Percentiles rank a stretch among this genome's conserved stretches.
Evolutionary conservation across 2,888 invertebrate genomes (phyloP).

Genomic region (Tenthredo livida): DNA sequence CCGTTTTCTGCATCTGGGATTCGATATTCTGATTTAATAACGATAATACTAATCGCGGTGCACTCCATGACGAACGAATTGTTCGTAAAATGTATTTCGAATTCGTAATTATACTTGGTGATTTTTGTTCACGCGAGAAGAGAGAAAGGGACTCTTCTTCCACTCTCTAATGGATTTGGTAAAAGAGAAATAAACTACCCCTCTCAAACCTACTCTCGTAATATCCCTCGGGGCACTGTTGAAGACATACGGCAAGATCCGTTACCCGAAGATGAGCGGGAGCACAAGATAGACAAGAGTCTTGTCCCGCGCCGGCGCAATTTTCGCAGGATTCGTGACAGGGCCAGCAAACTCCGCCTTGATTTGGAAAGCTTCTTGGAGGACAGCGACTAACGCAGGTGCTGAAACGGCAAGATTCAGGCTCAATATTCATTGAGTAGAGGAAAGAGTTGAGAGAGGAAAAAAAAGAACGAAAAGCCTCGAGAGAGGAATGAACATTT

Average conservation of each 20-base stretch:
- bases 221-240: constrained; percentile 94
- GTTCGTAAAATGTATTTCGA: background rate
- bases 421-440: constrained; percentile 11
- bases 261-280: constrained; percentile 91
- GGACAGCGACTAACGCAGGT: constrained; percentile 92
- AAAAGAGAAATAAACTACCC: background rate
- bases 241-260: constrained; percentile 92
- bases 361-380: constrained; percentile 90
- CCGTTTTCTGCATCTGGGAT: constrained; percentile 84
- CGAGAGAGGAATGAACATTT: background rate
- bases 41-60: constrained; percentile 33
- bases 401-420: constrained; percentile 78
- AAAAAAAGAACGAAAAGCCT: background rate
- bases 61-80: background rate
- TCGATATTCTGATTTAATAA: constrained; percentile 52
- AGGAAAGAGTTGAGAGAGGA: background rate
- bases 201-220: constrained; percentile 85
- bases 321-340: constrained; percentile 95
- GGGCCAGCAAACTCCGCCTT: constrained; percentile 90
- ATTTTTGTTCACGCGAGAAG: background rate
- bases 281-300: constrained; percentile 91
- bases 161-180: background rate
- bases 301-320: constrained; percentile 92
- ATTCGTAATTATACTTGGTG: background rate
- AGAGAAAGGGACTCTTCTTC: background rate